Percentiles rank a stretch among this genome's conserved stretches.
These are phyloP conservation scores for Apamea epomidion DNA, from an alignment of 2,888 invertebrate genomes.

Conservation along the genomic window DNA sequence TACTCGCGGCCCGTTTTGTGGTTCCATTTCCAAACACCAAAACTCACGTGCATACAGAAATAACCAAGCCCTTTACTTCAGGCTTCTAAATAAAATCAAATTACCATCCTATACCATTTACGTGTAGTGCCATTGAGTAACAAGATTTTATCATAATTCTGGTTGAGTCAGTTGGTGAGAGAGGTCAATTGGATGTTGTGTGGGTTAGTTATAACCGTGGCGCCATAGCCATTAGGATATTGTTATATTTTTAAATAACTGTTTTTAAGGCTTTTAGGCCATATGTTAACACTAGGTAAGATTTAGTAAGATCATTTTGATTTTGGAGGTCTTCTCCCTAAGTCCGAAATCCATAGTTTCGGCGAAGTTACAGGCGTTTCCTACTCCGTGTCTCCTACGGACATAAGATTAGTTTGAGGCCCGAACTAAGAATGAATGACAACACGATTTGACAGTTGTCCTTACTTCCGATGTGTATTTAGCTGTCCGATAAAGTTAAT, in stretches of 20 bases:
- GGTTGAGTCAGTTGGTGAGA: constrained; percentile 29
- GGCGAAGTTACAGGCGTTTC: neutral
- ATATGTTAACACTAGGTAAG: neutral
- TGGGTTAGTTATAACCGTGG: constrained; percentile 21
- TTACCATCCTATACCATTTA: neutral
- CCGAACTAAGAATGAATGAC: too few relatives aligned
- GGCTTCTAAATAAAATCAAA: constrained; percentile 11
- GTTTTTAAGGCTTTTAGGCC: neutral
- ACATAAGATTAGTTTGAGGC: neutral
- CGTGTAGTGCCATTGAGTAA: neutral
- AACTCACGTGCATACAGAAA: neutral
- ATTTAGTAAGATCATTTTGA: too few relatives aligned
- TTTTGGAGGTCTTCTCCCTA: neutral
- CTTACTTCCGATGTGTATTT: neutral
- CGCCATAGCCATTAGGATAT: constrained; percentile 33
- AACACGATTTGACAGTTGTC: too few relatives aligned
- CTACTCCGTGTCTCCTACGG: neutral
- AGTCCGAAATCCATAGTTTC: neutral
- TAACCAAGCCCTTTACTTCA: neutral
- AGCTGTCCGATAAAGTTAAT: neutral
- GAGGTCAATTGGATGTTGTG: constrained; percentile 40
- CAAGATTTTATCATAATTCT: constrained; percentile 33
- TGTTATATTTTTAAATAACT: constrained; percentile 24
- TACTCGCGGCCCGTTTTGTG: neutral
- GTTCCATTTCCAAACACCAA: neutral